These are phyloP conservation scores for Cryptomyrus ogoouensis DNA, from an alignment of 2,113 vertebrate species.

Conservation along the genomic window DNA sequence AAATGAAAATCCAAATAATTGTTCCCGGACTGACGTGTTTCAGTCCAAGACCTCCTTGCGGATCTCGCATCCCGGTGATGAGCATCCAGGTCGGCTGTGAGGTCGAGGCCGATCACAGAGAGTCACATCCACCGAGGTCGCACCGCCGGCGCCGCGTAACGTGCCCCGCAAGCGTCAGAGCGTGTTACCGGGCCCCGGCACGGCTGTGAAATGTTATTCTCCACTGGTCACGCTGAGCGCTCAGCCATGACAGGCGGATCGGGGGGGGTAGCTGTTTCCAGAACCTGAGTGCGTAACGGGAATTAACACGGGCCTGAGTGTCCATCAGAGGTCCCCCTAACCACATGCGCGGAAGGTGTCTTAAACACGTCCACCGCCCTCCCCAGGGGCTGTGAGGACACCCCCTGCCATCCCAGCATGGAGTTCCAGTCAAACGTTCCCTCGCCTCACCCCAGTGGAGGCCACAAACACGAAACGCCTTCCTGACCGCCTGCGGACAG, in stretches of 20 bases:
- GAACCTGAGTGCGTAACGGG: not conserved
- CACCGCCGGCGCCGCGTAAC: not conserved
- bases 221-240: not conserved
- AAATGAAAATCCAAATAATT: not conserved
- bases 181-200: not conserved
- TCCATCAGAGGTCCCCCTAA: not conserved
- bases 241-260: slow-evolving; percentile 18
- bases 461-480: not conserved
- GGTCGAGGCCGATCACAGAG: not conserved
- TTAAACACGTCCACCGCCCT: not conserved
- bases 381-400: not conserved
- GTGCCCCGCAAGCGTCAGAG: not conserved
- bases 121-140: not conserved
- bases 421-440: not conserved
- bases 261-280: not conserved
- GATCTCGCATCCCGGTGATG: not conserved
- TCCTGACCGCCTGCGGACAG: not conserved
- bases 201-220: slow-evolving; percentile 23
- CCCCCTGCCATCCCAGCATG: not conserved
- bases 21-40: not conserved
- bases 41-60: not conserved
- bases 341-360: not conserved
- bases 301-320: not conserved
- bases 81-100: not conserved
- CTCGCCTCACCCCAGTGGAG: too few relatives aligned